Evolutionary conservation across 2,113 vertebrate genomes (phyloP), one percentile per base, ranked within the genome.

Genomic region (Zosterops lateralis): DNA sequence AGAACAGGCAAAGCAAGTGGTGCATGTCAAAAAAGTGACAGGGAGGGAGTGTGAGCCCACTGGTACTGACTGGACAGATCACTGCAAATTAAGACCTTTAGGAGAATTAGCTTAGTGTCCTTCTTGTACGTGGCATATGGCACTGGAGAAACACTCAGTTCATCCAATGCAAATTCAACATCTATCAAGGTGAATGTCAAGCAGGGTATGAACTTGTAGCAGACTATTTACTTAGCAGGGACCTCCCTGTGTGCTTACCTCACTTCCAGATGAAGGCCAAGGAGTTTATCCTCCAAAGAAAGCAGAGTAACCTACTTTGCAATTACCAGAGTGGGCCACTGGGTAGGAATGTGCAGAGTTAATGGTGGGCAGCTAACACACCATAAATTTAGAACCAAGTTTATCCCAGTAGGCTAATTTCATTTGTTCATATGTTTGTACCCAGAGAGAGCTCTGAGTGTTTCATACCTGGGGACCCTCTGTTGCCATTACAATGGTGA

Each of bases 51-150:
- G 15, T 58, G 12, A 89, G 40, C 44, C 67, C 67, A 26, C 20
- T 25, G 14, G 57, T 50, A 60, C 31, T 54, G 24, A 60, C 31
- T 54, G 24, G 62, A 38, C n/a, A 73, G 58, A 79, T 54, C 36
- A 40, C 42, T 4, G 3, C 42, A 73, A 87, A 29, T 61, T 24
- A 85, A 85, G 62, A 53, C 62, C 26, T 76, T 70, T 32, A 74
- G 34, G 16, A 85, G 57, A 56, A 40, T 40, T 53, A 60, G 24
- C 19, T 79, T 44, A 18, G 32, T 53, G 51, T 83, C 17, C 29
- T 70, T 47, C 67, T 48, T 45, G 15, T 31, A 36, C 0, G 0
- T 36, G 54, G 20, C 0, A 0, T 38, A n/a, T 2, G 7, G 32
- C 11, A 10, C 66, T 45, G 56, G 44, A 71, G 56, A 76, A 84